A percentile compares a stretch with the other conserved stretches of the same genome.
Conservation (phyloP, 2,797 vertebrate species). For the Alosa sapidissima region DNA sequence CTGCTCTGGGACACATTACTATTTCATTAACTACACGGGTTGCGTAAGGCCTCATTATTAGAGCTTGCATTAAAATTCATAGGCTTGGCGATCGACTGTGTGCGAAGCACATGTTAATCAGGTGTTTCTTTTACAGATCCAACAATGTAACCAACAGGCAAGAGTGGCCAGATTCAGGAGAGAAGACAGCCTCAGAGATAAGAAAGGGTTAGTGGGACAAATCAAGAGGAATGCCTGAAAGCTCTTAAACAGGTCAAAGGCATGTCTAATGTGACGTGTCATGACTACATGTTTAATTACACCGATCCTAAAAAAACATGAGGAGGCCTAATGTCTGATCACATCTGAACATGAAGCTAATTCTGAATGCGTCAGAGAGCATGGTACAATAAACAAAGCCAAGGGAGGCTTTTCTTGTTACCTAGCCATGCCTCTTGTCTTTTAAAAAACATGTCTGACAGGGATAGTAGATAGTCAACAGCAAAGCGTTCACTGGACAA, state of each 20-base stretch:
- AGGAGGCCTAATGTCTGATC: no score
- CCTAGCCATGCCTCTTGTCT: background rate
- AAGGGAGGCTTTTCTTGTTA: background rate
- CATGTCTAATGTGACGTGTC: background rate
- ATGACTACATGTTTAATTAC: background rate
- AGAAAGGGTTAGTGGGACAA: background rate
- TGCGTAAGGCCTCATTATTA: slow-evolving; percentile 46
- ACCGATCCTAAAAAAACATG: background rate
- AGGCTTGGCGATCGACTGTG: slow-evolving; percentile 33
- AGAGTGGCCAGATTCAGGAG: background rate
- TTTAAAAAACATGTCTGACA: background rate
- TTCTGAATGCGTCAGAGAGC: background rate
- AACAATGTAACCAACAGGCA: background rate
- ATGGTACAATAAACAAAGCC: background rate
- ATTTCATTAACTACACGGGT: slow-evolving; percentile 50
- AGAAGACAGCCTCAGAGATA: background rate
- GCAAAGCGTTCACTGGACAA: background rate
- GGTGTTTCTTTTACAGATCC: slow-evolving; percentile 27
- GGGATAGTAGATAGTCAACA: background rate
- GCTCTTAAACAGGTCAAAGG: background rate
- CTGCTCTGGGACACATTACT: slow-evolving; percentile 44
- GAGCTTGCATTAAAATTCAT: slow-evolving; percentile 50
- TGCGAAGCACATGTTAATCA: slow-evolving; percentile 44
- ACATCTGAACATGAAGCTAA: background rate
- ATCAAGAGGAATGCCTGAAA: background rate